Evolutionary conservation across 2,113 vertebrate species (phyloP).

Genomic region (Salminus brasiliensis): DNA sequence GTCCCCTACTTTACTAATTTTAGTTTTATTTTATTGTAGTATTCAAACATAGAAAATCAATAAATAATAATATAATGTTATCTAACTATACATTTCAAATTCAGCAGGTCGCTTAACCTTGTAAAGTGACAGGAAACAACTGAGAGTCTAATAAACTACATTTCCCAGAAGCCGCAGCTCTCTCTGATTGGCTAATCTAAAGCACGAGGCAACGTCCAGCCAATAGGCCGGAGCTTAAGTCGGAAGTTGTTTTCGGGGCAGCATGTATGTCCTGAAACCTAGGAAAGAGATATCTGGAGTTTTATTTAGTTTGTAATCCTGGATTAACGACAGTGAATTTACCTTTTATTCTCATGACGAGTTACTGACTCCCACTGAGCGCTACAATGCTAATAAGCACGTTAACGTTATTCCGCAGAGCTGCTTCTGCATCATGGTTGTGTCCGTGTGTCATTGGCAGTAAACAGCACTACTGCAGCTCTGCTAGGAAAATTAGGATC

Average conservation of each 20-base stretch:
- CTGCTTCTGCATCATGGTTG: not conserved
- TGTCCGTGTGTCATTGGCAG: not conserved
- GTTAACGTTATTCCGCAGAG: not conserved
- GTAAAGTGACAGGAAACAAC: not conserved
- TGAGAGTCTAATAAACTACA: constrained; percentile 52
- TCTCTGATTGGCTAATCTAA: constrained; percentile 46
- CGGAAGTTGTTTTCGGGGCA: constrained; percentile 50
- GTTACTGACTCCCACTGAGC: not conserved
- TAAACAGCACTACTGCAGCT: constrained; percentile 60
- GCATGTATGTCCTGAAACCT: constrained; percentile 61
- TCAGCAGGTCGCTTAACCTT: not conserved
- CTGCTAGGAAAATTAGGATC: constrained; percentile 58
- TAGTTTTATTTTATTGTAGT: not conserved
- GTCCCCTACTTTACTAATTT: too few relatives aligned
- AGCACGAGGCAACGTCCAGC: constrained; percentile 46
- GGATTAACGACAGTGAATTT: not conserved
- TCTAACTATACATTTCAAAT: not conserved
- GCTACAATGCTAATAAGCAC: not conserved
- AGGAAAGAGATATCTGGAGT: not conserved
- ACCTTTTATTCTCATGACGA: not conserved
- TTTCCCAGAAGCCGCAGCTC: not conserved
- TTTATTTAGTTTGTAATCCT: not conserved
- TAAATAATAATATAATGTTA: too few relatives aligned
- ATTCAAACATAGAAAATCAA: not conserved
- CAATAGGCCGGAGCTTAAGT: constrained; percentile 48